Base-by-base conservation (phyloP, 2,888 invertebrate genomes). In the Microctonus brassicae region DNA sequence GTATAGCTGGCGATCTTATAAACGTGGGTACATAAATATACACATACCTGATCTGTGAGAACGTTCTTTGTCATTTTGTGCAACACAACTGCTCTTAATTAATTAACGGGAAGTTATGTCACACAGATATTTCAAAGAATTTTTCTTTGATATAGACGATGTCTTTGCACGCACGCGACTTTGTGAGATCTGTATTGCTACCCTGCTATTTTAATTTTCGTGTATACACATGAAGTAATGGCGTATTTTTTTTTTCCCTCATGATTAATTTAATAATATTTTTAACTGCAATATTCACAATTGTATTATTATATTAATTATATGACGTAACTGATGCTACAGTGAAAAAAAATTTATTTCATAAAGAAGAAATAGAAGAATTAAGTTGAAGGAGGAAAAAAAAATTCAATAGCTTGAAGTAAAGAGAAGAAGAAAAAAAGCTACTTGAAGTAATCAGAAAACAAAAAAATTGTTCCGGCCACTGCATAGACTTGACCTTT, bases 101-200 rank as follows among this genome's bases (percentile, higher is more conserved):
- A 86, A 85, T 85, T 84, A 85, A 79, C 80, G 76, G 82, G 83
- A 85, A 83, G 85, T 85, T 86, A 86, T 85, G 85, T 86, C 85
- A 85, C 81, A 69, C 73, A 81, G 78, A 82, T 80, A 73, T 81
- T 83, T 82, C 75, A 81, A 82, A 79, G 77, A 78, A 80, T 80
- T 81, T 81, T 81, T 73, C 76, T 79, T 76, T 39, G 72, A 11
- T 36, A 42, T 36, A 47, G 71, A 77, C 75, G 76, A 66, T 76
- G 78, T 77, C 72, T 80, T 81, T 78, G 73, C 81, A 80, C 79
- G 74, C 70, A 47, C 47, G 20, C 47, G n/a, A 7, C n/a, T n/a
- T n/a, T 47, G 47, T 47, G 47, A 20, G 47, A 47, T 1, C 17
- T 17, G n/a, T 47, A 47, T 47, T 17, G 17, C 47, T 17, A 47